These are phyloP conservation scores for Somateria mollissima DNA, from an alignment of 2,797 vertebrate genomes.

Conservation along the genomic window DNA sequence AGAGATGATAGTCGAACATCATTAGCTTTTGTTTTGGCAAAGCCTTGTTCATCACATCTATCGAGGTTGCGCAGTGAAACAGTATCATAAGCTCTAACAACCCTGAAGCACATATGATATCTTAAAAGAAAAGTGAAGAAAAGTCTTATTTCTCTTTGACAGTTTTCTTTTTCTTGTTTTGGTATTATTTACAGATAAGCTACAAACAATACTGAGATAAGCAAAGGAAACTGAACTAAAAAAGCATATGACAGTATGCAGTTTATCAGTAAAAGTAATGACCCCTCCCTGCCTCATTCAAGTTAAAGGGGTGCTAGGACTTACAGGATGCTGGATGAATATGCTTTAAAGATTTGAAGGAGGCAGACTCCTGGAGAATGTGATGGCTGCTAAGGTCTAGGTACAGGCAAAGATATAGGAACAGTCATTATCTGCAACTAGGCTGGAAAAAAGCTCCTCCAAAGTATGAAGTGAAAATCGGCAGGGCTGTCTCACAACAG, in stretches of 20 bases:
- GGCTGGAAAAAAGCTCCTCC: background rate
- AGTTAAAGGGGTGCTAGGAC: background rate
- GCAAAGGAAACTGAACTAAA: background rate
- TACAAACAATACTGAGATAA: background rate
- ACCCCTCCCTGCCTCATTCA: background rate
- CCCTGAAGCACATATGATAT: background rate
- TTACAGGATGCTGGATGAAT: background rate
- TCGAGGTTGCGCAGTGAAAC: background rate
- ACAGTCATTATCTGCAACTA: background rate
- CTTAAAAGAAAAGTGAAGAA: background rate
- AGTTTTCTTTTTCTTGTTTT: background rate
- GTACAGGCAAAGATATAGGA: background rate
- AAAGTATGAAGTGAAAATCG: background rate
- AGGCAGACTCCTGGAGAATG: background rate
- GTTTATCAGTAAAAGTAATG: background rate
- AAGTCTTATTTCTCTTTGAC: background rate
- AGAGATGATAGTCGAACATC: background rate
- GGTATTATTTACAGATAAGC: slow-evolving; percentile 31
- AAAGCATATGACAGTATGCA: slow-evolving; percentile 8
- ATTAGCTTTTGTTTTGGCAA: background rate
- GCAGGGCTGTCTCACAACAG: background rate
- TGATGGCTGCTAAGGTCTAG: background rate
- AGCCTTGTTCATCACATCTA: background rate
- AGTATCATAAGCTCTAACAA: background rate
- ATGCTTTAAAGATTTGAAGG: background rate